A percentile compares a stretch with the other conserved stretches of the same genome.
Evolutionary conservation across 2,113 vertebrate genomes (phyloP).

Genomic region (Numenius arquata): DNA sequence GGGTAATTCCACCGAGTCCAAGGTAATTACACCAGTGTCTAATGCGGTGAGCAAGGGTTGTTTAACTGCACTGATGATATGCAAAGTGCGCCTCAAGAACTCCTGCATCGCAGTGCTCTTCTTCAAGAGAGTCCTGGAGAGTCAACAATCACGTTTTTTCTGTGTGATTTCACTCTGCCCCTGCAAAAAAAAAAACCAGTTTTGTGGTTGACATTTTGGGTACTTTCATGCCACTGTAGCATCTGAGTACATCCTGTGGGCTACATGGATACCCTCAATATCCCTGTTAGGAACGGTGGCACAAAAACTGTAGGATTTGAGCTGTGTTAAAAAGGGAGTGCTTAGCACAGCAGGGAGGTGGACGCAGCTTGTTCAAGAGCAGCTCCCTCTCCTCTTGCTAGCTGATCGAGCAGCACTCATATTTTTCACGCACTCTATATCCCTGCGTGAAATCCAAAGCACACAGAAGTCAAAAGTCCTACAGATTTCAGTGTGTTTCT

Average conservation of each 20-base stretch:
- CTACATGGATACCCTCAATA: not conserved
- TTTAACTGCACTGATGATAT: not conserved
- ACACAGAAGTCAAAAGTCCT: not conserved
- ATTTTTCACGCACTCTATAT: not conserved
- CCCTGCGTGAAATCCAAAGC: not conserved
- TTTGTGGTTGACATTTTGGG: not conserved
- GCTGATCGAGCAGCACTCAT: accelerated
- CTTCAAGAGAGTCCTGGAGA: not conserved
- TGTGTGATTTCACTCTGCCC: not conserved
- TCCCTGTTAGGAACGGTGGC: not conserved
- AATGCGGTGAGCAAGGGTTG: not conserved
- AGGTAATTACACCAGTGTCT: not conserved
- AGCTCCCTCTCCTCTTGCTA: not conserved
- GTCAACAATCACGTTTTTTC: not conserved
- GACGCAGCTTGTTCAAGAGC: not conserved
- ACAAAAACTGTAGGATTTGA: not conserved
- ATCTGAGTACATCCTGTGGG: not conserved
- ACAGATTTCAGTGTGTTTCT: not conserved
- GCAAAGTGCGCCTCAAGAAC: not conserved
- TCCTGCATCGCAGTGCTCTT: not conserved
- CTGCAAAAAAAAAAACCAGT: not conserved
- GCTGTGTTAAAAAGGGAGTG: not conserved
- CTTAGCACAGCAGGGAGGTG: not conserved
- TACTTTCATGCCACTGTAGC: not conserved
- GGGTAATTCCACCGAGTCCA: not conserved